Evolutionary conservation across 1,140 invertebrate species (phyloP).

Genomic region (Nephila pilipes): DNA sequence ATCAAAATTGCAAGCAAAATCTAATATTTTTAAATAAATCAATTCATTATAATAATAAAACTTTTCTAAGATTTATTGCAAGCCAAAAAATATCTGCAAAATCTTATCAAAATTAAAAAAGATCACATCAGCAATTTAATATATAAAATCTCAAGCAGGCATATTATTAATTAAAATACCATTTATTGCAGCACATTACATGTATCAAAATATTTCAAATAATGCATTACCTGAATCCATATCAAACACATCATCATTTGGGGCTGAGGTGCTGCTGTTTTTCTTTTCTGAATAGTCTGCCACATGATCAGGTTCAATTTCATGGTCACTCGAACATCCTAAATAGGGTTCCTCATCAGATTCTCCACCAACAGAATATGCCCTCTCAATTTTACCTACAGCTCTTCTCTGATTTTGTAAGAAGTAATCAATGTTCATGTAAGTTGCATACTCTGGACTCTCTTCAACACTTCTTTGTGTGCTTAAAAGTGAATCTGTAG

Average conservation of each 20-base stretch:
- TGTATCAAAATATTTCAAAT: background rate
- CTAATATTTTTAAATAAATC: no score
- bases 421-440: slow-evolving; percentile 95
- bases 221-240: slow-evolving; percentile 79
- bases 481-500: slow-evolving; percentile 56
- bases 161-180: background rate
- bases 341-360: slow-evolving; percentile 79
- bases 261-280: slow-evolving; percentile 76
- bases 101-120: background rate
- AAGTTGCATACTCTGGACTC: slow-evolving; percentile 84
- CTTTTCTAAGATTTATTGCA: no score
- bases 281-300: slow-evolving; percentile 67
- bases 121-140: background rate
- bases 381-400: slow-evolving; percentile 40
- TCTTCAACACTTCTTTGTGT: slow-evolving; percentile 75
- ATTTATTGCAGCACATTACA: no score
- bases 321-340: slow-evolving; percentile 80
- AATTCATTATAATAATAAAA: no score
- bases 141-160: background rate
- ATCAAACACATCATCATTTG: slow-evolving; percentile 79
- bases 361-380: slow-evolving; percentile 69
- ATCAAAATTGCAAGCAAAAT: no score
- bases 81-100: no score
- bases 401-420: slow-evolving; percentile 85
- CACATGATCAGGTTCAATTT: slow-evolving; percentile 78